phyloP scores from a whole-genome alignment of 2,888 invertebrate species.

The Hipparchia sbordonii region DNA sequence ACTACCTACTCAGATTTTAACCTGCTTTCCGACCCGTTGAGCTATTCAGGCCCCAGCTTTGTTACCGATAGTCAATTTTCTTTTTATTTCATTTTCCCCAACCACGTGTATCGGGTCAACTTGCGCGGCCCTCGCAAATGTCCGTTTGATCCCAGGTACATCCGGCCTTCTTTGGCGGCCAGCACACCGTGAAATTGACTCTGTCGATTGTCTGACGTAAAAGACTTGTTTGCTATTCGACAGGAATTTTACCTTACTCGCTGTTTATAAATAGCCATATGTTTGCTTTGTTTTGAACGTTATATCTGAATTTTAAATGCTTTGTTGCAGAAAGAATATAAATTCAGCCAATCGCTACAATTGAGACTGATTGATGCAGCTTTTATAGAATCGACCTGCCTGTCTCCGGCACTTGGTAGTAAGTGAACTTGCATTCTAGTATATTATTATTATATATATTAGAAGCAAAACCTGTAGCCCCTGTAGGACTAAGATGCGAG shows the following conservation, averaged over 20 bases:
- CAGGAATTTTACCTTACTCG: conserved; percentile 45
- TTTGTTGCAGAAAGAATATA: too few relatives aligned
- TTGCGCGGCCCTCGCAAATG: conserved; percentile 52
- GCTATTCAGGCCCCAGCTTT: background rate
- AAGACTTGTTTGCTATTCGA: conserved; percentile 54
- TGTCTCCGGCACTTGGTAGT: too few relatives aligned
- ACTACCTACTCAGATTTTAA: background rate
- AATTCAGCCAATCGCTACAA: too few relatives aligned
- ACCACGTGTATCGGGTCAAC: conserved; percentile 48
- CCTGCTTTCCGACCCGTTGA: background rate
- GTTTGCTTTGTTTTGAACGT: too few relatives aligned
- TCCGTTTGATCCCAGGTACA: conserved; percentile 56
- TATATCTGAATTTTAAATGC: too few relatives aligned
- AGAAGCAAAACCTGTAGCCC: too few relatives aligned
- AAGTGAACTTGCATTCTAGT: too few relatives aligned
- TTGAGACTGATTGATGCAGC: too few relatives aligned
- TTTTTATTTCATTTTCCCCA: conserved; percentile 39
- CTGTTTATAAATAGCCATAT: conserved; percentile 10
- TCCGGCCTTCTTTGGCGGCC: conserved; percentile 58
- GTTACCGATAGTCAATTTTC: conserved; percentile 11
- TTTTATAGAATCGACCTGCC: too few relatives aligned
- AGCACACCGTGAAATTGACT: conserved; percentile 72
- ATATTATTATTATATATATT: too few relatives aligned
- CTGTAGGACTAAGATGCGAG: too few relatives aligned
- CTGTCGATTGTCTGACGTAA: conserved; percentile 65